These are phyloP conservation scores for Erythrocebus patas DNA, from an alignment of 2,113 vertebrate species.

Conservation along the genomic window DNA sequence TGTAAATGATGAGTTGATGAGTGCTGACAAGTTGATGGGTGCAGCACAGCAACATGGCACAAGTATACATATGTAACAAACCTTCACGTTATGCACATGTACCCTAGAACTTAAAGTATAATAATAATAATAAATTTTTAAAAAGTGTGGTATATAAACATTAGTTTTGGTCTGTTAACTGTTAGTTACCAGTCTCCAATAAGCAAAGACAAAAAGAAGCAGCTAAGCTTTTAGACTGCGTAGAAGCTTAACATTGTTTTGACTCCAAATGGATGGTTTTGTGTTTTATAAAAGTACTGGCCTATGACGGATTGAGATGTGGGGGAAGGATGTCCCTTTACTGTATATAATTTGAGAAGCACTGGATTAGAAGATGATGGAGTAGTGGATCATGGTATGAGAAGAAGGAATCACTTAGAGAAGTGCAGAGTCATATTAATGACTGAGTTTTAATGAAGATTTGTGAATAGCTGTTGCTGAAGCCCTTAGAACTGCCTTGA, in stretches of 20 bases:
- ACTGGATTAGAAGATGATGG: background rate
- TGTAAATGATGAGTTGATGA: no score
- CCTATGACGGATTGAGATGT: background rate
- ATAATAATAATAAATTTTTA: no score
- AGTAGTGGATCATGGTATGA: background rate
- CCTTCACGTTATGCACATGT: no score
- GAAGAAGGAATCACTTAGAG: background rate
- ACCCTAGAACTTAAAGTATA: no score
- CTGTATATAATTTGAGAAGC: background rate
- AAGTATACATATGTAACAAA: no score
- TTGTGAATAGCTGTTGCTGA: background rate
- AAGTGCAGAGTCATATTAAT: background rate
- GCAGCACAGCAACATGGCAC: no score
- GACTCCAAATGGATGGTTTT: background rate
- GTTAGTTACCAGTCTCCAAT: background rate
- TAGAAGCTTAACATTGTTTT: background rate
- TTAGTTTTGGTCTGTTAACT: background rate
- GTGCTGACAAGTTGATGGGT: no score
- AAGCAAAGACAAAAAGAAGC: background rate
- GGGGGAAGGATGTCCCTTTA: rapidly evolving
- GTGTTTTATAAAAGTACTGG: background rate
- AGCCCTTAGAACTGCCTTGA: background rate
- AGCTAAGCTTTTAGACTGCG: background rate
- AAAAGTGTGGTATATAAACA: no score
- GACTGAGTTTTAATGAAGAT: background rate